A percentile compares a stretch with the other conserved stretches of the same genome.
Conservation (phyloP, 1,140 invertebrate genomes). For the Conus betulinus region DNA sequence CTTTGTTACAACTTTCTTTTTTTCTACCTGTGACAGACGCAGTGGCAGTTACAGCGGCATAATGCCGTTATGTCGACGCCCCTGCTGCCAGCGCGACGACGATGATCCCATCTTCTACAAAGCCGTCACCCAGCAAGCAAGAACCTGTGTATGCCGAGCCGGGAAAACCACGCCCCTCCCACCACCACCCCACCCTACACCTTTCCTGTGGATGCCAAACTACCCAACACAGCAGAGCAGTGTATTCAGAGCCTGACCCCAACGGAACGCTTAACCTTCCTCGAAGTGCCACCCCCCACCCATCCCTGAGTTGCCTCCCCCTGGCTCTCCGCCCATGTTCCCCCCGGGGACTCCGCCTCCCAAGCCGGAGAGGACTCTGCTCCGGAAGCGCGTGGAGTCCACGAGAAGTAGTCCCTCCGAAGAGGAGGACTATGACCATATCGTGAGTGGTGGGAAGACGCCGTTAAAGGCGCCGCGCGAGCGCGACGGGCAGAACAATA, state of each 20-base stretch:
- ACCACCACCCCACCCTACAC: not conserved
- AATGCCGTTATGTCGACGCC: not conserved
- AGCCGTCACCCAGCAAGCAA: not conserved
- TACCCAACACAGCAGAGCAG: not conserved
- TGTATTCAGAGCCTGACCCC: not conserved
- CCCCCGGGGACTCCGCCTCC: not conserved
- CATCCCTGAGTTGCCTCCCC: not conserved
- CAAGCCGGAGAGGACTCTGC: not conserved
- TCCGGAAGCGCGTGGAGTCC: not conserved
- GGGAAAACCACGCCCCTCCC: constrained; percentile 3
- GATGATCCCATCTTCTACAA: not conserved
- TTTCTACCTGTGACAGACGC: not conserved
- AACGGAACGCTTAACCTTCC: not conserved
- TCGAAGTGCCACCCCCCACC: not conserved
- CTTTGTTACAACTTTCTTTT: no score
- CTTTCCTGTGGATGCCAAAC: not conserved
- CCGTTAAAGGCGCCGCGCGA: not conserved
- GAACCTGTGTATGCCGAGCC: constrained; percentile 6
- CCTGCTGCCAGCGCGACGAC: not conserved
- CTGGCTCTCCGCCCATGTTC: not conserved
- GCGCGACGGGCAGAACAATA: constrained; percentile 1
- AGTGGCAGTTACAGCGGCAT: constrained; percentile 7
- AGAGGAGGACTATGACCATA: constrained; percentile 7
- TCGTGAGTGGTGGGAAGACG: not conserved
- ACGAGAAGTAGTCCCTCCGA: not conserved